A percentile compares a stretch with the other conserved stretches of the same genome.
Evolutionary conservation across 2,113 vertebrate species (phyloP).

Genomic region (Chaetorhynchus papuensis): DNA sequence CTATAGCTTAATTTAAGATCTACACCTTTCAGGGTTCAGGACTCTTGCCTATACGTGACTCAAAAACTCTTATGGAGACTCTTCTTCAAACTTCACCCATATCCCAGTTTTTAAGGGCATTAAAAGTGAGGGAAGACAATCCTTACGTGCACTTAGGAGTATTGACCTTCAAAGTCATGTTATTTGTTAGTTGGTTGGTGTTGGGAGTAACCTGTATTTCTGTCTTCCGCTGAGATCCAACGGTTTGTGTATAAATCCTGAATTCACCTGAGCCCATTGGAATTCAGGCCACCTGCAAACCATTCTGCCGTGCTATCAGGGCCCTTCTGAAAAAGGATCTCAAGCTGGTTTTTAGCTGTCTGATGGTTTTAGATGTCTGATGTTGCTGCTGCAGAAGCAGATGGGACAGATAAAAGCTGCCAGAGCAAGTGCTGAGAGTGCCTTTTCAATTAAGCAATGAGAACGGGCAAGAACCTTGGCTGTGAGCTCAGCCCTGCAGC

Average conservation of each 20-base stretch:
- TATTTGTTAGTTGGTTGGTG: background rate
- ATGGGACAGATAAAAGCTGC: background rate
- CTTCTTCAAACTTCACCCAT: background rate
- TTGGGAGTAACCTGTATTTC: background rate
- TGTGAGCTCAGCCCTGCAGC: background rate
- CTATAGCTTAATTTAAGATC: background rate
- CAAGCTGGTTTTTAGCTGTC: background rate
- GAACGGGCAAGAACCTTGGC: background rate
- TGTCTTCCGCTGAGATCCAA: background rate
- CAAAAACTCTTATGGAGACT: background rate
- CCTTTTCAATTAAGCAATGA: background rate
- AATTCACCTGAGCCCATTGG: background rate
- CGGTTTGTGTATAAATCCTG: background rate
- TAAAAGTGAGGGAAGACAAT: background rate
- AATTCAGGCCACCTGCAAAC: background rate
- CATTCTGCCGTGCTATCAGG: background rate
- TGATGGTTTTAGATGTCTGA: background rate
- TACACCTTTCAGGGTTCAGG: background rate
- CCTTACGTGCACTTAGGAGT: background rate
- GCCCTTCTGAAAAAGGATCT: background rate
- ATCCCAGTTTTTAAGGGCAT: background rate
- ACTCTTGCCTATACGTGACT: accelerated
- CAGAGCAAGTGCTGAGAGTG: background rate
- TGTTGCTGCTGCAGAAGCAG: background rate
- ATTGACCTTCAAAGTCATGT: background rate